phyloP scores from a whole-genome alignment of 2,797 vertebrate species.

The Petrocephalus schoutedeni region DNA sequence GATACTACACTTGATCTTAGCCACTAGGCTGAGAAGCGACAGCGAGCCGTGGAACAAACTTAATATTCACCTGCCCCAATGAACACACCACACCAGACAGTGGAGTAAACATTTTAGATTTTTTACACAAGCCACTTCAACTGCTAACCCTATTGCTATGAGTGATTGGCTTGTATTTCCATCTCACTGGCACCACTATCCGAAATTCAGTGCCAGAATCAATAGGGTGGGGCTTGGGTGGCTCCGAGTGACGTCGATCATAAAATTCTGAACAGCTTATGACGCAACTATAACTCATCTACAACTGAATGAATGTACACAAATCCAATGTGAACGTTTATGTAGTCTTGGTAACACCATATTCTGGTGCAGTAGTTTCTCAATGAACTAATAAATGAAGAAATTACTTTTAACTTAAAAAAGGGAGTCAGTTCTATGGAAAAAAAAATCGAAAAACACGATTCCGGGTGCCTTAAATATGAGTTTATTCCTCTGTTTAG shows the following conservation, averaged over 20 bases:
- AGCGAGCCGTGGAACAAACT: too few relatives aligned
- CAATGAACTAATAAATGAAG: background rate
- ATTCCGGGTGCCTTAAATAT: background rate
- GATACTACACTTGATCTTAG: background rate
- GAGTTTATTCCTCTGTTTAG: background rate
- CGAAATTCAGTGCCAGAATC: too few relatives aligned
- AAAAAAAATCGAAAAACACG: background rate
- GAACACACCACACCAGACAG: too few relatives aligned
- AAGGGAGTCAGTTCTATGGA: background rate
- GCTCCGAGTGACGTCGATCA: too few relatives aligned
- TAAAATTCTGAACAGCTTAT: background rate
- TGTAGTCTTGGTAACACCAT: background rate
- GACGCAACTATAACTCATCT: background rate
- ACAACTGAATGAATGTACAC: background rate
- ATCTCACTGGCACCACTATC: too few relatives aligned
- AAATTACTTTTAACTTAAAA: background rate
- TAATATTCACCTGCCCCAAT: too few relatives aligned
- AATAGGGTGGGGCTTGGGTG: too few relatives aligned
- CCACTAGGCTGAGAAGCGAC: background rate
- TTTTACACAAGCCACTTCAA: too few relatives aligned
- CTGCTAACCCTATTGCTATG: too few relatives aligned
- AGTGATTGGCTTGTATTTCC: too few relatives aligned
- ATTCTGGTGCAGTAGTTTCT: background rate
- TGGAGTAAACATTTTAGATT: too few relatives aligned
- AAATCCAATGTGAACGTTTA: background rate